These are phyloP conservation scores for Epirrita christyi DNA, from an alignment of 2,888 invertebrate genomes.

Conservation along the genomic window DNA sequence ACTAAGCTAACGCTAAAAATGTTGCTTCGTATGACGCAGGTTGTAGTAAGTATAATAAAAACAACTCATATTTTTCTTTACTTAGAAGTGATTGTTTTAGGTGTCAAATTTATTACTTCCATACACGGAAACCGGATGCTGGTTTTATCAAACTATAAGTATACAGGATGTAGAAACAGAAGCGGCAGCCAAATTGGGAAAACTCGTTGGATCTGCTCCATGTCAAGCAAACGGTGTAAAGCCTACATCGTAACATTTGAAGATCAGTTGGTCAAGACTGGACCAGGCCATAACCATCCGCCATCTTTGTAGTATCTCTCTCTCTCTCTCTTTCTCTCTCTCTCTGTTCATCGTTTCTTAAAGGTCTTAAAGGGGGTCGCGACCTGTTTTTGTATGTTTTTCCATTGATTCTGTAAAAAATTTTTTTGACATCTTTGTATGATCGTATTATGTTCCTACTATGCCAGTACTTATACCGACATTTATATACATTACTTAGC, in stretches of 20 bases:
- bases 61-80: background rate
- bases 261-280: background rate
- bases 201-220: constrained; percentile 2
- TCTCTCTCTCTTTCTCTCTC: too few relatives aligned
- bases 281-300: background rate
- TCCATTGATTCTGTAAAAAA: too few relatives aligned
- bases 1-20: background rate
- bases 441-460: too few relatives aligned
- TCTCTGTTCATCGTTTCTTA: too few relatives aligned
- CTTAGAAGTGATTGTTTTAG: too few relatives aligned
- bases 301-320: background rate
- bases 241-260: background rate
- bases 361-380: too few relatives aligned
- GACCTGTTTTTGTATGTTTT: too few relatives aligned
- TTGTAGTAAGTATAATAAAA: background rate
- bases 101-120: background rate
- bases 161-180: background rate
- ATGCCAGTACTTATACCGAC: too few relatives aligned
- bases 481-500: too few relatives aligned
- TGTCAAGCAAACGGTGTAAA: background rate
- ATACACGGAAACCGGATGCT: constrained; percentile 7
- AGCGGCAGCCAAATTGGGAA: background rate
- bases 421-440: too few relatives aligned
- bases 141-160: background rate
- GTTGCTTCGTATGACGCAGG: background rate